phyloP scores from a whole-genome alignment of 2,888 invertebrate species.

The Dolomedes plantarius region DNA sequence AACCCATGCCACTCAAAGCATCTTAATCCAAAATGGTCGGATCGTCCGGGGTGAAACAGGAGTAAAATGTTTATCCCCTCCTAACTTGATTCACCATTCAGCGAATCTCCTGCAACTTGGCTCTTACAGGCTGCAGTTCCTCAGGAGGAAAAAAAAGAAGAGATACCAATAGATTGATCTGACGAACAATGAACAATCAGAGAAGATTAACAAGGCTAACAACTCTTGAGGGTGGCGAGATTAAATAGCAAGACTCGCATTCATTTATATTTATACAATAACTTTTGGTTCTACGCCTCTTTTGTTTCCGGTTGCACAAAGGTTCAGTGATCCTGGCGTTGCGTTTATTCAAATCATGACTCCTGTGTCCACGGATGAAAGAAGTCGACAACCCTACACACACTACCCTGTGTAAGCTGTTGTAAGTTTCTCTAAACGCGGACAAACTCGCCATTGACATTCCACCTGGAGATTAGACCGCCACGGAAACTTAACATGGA shows the following conservation, averaged over 20 bases:
- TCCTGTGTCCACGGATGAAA: background rate
- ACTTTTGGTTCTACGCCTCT: background rate
- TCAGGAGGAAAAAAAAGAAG: background rate
- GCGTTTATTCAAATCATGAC: constrained; percentile 48
- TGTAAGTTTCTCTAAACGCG: background rate
- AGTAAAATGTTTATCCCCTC: background rate
- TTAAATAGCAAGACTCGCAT: background rate
- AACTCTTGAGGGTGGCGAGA: constrained; percentile 25
- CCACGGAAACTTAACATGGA: constrained; percentile 14
- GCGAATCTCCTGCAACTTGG: background rate
- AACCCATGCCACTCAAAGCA: background rate
- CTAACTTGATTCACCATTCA: background rate
- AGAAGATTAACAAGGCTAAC: constrained; percentile 16
- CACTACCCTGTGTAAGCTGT: constrained; percentile 7
- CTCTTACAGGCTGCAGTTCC: background rate
- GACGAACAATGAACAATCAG: constrained; percentile 50
- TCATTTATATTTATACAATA: constrained; percentile 17
- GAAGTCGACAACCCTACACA: constrained; percentile 37
- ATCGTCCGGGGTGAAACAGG: background rate
- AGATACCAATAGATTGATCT: constrained; percentile 18
- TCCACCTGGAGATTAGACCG: constrained; percentile 30
- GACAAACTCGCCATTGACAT: constrained; percentile 5
- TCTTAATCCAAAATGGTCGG: background rate
- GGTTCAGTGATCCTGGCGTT: constrained; percentile 43
- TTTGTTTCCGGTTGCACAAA: constrained; percentile 40